These are phyloP conservation scores for Oreochromis niloticus DNA, from an alignment of 2,113 vertebrate species.

Conservation along the genomic window DNA sequence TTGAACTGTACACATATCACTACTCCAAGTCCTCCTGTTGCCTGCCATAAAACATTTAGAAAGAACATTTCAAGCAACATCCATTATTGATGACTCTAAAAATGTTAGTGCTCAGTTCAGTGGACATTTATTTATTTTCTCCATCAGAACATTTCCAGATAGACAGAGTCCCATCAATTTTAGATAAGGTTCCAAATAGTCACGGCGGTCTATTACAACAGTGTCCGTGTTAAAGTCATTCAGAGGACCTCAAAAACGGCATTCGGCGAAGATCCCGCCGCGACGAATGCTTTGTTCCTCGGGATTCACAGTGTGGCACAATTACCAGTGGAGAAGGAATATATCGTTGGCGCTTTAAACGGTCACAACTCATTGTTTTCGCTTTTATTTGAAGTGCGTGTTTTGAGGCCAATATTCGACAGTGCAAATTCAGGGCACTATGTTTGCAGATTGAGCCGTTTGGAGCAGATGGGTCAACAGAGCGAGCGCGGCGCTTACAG, in stretches of 20 bases:
- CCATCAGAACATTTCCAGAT: constrained; percentile 41
- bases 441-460: constrained; percentile 44
- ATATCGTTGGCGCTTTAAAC: constrained; percentile 5
- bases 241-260: constrained; percentile 1
- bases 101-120: constrained; percentile 53
- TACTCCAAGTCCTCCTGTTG: constrained; percentile 37
- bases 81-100: constrained; percentile 60
- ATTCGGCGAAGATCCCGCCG: not conserved
- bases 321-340: not conserved
- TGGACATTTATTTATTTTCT: constrained; percentile 58
- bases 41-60: constrained; percentile 55
- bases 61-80: constrained; percentile 57
- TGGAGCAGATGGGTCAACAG: constrained; percentile 46
- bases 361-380: constrained; percentile 36
- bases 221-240: constrained; percentile 23
- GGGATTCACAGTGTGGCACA: not conserved
- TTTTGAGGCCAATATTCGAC: constrained; percentile 34
- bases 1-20: constrained; percentile 44
- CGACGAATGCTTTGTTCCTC: constrained; percentile 14
- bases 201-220: constrained; percentile 37
- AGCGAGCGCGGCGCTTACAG: constrained; percentile 24
- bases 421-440: constrained; percentile 52
- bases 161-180: constrained; percentile 45
- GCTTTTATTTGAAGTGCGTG: constrained; percentile 41
- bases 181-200: constrained; percentile 40